Evolutionary conservation across 2,888 invertebrate species (phyloP).

Genomic region (Rhaphigaster nebulosa): DNA sequence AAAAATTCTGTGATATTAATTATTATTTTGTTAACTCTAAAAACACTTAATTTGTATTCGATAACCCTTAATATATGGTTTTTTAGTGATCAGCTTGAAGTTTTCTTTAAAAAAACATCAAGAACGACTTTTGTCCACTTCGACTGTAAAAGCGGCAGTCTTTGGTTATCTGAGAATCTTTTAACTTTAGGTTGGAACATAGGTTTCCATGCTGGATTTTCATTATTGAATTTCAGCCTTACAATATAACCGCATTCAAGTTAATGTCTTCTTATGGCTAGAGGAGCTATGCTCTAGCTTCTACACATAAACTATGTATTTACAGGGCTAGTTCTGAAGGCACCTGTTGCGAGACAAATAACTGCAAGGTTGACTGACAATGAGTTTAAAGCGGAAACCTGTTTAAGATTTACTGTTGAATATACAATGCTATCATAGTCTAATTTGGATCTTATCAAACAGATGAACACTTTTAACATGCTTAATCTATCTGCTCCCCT

Average conservation of each 20-base stretch:
- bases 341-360: not conserved
- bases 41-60: too few relatives aligned
- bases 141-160: not conserved
- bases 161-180: not conserved
- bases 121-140: too few relatives aligned
- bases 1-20: too few relatives aligned
- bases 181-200: not conserved
- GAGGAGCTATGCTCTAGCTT: not conserved
- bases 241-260: not conserved
- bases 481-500: conserved; percentile 3
- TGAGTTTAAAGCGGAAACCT: not conserved
- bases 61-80: too few relatives aligned
- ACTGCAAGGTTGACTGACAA: not conserved
- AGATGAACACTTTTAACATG: not conserved
- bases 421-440: not conserved
- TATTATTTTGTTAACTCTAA: too few relatives aligned
- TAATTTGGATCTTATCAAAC: not conserved
- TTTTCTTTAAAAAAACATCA: too few relatives aligned
- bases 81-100: too few relatives aligned
- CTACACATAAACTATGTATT: not conserved
- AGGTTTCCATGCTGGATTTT: not conserved
- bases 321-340: too few relatives aligned
- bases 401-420: not conserved
- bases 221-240: not conserved
- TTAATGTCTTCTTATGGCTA: not conserved